A percentile compares a stretch with the other conserved stretches of the same genome.
phyloP scores from a whole-genome alignment of 2,113 vertebrate genomes.

The Bombycilla garrulus region DNA sequence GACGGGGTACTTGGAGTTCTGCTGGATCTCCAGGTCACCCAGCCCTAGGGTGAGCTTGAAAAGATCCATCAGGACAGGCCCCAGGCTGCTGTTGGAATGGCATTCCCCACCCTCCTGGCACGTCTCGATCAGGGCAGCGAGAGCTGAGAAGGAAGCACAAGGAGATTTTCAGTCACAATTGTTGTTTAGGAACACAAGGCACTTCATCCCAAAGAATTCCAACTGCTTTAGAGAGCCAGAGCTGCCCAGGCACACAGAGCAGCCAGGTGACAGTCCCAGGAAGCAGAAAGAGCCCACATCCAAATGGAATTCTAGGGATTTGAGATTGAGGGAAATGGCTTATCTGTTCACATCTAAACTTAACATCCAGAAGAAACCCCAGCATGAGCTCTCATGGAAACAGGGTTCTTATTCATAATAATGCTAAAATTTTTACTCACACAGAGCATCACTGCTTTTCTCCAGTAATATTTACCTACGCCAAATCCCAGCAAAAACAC shows the following conservation, averaged over 20 bases:
- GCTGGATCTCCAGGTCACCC: constrained; percentile 79
- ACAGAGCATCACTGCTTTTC: neutral
- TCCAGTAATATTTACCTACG: constrained; percentile 74
- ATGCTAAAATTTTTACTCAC: constrained; percentile 7
- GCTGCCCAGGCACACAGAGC: neutral
- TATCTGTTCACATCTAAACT: neutral
- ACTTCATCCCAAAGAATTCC: neutral
- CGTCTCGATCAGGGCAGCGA: constrained; percentile 76
- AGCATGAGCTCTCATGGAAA: neutral
- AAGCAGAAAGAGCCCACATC: neutral
- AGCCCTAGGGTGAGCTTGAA: constrained; percentile 82
- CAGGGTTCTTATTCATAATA: neutral
- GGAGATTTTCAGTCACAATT: neutral
- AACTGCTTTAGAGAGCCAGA: neutral
- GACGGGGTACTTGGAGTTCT: constrained; percentile 79
- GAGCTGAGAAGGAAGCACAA: constrained; percentile 49
- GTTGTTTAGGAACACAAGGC: neutral
- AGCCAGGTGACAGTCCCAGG: neutral
- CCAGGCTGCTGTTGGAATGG: constrained; percentile 73
- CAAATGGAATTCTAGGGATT: neutral
- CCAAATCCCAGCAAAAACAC: constrained; percentile 83
- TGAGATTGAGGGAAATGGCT: neutral
- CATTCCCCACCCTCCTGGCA: constrained; percentile 60
- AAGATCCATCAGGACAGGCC: constrained; percentile 74
- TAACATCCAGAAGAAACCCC: constrained; percentile 5